phyloP scores from a whole-genome alignment of 2,113 vertebrate species.

The Drymodes brunneopygia region DNA sequence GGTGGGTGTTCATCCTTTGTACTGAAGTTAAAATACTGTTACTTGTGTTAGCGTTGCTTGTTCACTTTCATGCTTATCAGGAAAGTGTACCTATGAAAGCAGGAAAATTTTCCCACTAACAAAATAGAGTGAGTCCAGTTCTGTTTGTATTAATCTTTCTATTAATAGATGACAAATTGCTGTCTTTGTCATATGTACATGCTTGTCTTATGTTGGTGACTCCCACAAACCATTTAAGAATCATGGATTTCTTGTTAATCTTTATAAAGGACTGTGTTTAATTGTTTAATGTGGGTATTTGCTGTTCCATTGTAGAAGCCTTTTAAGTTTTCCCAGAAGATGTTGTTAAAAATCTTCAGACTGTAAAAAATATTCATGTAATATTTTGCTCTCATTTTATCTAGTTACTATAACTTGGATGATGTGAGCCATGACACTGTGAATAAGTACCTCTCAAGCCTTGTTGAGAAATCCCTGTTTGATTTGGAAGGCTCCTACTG shows the following conservation, averaged over 20 bases:
- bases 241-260: neutral
- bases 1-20: neutral
- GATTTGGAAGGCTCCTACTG: conserved; percentile 93
- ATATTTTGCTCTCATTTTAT: conserved; percentile 48
- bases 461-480: conserved; percentile 87
- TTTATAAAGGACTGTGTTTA: neutral
- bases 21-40: neutral
- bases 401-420: conserved; percentile 92
- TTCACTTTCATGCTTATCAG: neutral
- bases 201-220: neutral
- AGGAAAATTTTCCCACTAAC: neutral
- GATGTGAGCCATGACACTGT: conserved; percentile 88
- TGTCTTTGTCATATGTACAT: neutral
- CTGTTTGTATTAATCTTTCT: neutral
- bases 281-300: neutral
- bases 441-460: conserved; percentile 89
- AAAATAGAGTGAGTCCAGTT: neutral
- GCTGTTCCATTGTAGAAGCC: neutral
- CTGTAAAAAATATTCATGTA: neutral
- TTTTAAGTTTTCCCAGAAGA: neutral
- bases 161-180: neutral
- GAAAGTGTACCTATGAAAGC: neutral
- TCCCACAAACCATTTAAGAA: neutral
- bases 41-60: neutral
- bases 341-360: neutral